Evolutionary conservation across 2,797 vertebrate genomes (phyloP).

Genomic region (Pterois miles): DNA sequence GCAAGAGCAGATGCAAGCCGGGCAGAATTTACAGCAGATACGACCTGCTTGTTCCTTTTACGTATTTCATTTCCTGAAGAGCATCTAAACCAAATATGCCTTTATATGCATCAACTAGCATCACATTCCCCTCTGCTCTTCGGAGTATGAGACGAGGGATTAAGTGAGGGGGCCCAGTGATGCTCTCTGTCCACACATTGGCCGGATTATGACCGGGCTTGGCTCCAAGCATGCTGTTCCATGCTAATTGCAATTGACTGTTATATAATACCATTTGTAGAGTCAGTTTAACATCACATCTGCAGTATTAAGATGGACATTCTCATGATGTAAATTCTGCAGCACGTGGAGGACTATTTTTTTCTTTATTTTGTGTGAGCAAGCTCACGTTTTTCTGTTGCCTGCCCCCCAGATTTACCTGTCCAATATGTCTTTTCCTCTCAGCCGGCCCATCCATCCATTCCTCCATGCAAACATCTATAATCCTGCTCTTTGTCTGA

Average conservation of each 20-base stretch:
- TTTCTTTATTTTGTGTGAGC: neutral
- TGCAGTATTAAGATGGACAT: conserved; percentile 18
- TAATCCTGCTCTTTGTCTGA: conserved; percentile 50
- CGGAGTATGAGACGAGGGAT: conserved; percentile 26
- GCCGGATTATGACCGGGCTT: conserved; percentile 34
- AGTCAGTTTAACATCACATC: conserved; percentile 35
- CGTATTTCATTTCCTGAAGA: neutral
- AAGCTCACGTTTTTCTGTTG: conserved; percentile 1
- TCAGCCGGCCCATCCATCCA: neutral
- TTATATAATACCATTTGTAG: conserved; percentile 45
- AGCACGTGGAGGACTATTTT: neutral
- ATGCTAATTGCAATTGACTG: conserved; percentile 45
- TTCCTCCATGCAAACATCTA: conserved; percentile 32
- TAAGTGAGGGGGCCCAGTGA: conserved; percentile 18
- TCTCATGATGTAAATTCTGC: conserved; percentile 18
- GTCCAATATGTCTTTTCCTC: conserved; percentile 34
- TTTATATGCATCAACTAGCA: neutral
- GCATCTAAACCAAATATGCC: neutral
- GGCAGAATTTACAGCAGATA: neutral
- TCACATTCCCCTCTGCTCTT: neutral
- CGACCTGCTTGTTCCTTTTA: neutral
- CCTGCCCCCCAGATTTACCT: neutral
- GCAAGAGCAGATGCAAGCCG: conserved; percentile 1
- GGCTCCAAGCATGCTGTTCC: conserved; percentile 16
- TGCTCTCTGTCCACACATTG: conserved; percentile 39